phyloP scores from a whole-genome alignment of 2,888 invertebrate species.

The Choreutis nemorana region DNA sequence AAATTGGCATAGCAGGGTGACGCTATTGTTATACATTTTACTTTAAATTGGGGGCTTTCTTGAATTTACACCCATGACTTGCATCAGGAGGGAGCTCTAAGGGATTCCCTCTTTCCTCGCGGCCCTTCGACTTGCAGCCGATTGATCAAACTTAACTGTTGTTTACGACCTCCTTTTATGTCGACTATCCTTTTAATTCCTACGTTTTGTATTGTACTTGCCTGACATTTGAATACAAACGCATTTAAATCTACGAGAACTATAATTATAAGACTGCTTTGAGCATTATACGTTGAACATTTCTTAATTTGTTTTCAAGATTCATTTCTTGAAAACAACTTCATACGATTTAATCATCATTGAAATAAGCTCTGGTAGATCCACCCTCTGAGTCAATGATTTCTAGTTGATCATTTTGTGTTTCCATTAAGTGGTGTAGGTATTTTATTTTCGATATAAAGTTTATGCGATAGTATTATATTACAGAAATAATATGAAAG shows the following conservation, averaged over 20 bases:
- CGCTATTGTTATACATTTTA: conserved; percentile 60
- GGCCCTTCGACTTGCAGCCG: conserved; percentile 29
- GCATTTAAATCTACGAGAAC: conserved; percentile 7
- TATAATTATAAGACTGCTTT: conserved; percentile 19
- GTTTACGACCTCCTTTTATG: conserved; percentile 19
- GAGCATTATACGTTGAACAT: too few species aligned
- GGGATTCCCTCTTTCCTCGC: too few species aligned
- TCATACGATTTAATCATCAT: conserved; percentile 35
- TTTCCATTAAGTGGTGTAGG: too few species aligned
- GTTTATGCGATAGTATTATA: conserved; percentile 27
- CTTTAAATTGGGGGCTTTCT: conserved; percentile 64
- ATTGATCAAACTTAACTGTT: conserved; percentile 29
- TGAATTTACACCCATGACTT: conserved; percentile 64
- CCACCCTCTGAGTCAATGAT: conserved; percentile 21
- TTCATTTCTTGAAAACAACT: too few species aligned
- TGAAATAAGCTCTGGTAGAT: conserved; percentile 18
- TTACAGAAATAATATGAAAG: conserved; percentile 33
- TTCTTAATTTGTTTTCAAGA: conserved; percentile 29
- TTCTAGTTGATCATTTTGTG: conserved; percentile 33
- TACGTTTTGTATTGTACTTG: conserved; percentile 14
- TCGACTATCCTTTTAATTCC: too few species aligned
- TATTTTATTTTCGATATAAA: conserved; percentile 32
- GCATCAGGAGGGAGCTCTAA: conserved; percentile 36
- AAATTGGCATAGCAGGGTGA: conserved; percentile 54
- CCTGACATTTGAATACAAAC: conserved; percentile 19